Evolutionary conservation across 1,140 invertebrate species (phyloP).

Genomic region (Formica exsecta): DNA sequence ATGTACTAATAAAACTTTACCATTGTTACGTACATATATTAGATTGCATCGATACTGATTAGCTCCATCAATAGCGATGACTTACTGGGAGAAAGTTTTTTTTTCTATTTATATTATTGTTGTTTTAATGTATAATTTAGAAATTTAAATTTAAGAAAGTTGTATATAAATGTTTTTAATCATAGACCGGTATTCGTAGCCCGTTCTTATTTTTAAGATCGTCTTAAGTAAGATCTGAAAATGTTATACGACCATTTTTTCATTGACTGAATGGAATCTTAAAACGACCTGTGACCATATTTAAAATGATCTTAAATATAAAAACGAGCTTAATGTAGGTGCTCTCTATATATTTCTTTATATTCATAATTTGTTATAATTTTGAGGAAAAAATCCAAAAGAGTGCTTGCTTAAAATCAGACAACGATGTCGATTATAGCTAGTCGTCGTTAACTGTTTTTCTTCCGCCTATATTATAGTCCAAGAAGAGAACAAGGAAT

Average conservation of each 20-base stretch:
- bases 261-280: too few species aligned
- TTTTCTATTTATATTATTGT: not conserved
- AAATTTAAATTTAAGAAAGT: not conserved
- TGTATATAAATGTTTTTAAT: not conserved
- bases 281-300: too few species aligned
- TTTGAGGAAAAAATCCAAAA: too few species aligned
- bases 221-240: too few species aligned
- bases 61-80: not conserved
- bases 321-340: not conserved
- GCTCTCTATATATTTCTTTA: too few species aligned
- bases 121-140: not conserved
- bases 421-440: not conserved
- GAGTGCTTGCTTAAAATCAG: not conserved
- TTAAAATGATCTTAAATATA: too few species aligned
- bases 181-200: too few species aligned
- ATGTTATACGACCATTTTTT: too few species aligned
- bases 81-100: not conserved
- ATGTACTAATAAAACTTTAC: not conserved
- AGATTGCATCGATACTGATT: slow-evolving; percentile 21
- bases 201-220: too few species aligned
- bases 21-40: slow-evolving; percentile 1
- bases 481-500: not conserved
- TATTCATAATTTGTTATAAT: too few species aligned
- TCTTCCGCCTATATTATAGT: not conserved
- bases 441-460: not conserved